phyloP scores from a whole-genome alignment of 2,888 invertebrate genomes.

The Iselma pallidipennis region DNA sequence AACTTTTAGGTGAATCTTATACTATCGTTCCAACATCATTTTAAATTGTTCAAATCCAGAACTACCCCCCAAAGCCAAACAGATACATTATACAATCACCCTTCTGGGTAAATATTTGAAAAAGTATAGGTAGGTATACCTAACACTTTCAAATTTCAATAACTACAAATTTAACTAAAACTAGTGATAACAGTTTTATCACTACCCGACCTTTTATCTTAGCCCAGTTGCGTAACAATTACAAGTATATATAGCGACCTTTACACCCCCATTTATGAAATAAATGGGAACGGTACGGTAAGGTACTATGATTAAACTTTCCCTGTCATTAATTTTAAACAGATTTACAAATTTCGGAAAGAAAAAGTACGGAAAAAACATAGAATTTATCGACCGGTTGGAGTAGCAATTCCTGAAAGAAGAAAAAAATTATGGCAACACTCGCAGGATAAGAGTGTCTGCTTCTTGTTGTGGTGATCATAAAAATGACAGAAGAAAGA shows the following conservation, averaged over 20 bases:
- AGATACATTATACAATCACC: not conserved
- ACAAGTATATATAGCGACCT: slow-evolving; percentile 19
- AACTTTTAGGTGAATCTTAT: slow-evolving; percentile 16
- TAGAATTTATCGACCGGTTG: not conserved
- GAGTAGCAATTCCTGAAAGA: not conserved
- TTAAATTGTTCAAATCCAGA: slow-evolving; percentile 19
- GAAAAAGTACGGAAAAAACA: not conserved
- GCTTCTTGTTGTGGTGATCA: slow-evolving; percentile 24
- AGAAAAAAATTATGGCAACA: not conserved
- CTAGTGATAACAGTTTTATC: slow-evolving; percentile 15
- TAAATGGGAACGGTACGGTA: slow-evolving; percentile 9
- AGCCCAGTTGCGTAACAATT: slow-evolving; percentile 19
- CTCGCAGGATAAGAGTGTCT: slow-evolving; percentile 18
- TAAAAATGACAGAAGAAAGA: slow-evolving; percentile 30
- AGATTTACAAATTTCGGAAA: too few species aligned
- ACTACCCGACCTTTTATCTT: slow-evolving; percentile 20
- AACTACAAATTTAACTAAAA: not conserved
- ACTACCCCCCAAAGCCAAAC: not conserved
- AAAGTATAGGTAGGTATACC: not conserved
- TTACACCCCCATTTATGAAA: slow-evolving; percentile 20
- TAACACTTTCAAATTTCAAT: not conserved
- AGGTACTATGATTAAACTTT: slow-evolving; percentile 15
- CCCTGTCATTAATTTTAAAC: slow-evolving; percentile 12
- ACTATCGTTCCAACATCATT: slow-evolving; percentile 24
- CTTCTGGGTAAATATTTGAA: slow-evolving; percentile 9